A percentile compares a stretch with the other conserved stretches of the same genome.
phyloP scores from a whole-genome alignment of 1,140 invertebrate species.

The Coptotermes formosanus region DNA sequence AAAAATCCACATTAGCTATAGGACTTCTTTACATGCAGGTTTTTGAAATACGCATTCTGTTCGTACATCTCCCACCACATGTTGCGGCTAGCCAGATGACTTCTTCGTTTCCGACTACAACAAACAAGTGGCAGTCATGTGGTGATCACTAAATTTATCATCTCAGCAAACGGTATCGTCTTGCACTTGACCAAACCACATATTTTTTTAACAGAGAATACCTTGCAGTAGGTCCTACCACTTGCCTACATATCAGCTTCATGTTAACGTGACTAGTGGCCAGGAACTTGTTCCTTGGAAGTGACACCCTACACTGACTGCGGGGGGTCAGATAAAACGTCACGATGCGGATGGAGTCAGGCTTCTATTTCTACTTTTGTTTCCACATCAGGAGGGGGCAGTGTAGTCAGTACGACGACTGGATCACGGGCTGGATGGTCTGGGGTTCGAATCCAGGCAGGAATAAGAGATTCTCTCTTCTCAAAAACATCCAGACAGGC shows the following conservation, averaged over 20 bases:
- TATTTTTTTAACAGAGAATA: background rate
- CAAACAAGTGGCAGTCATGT: background rate
- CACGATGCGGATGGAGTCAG: too few species aligned
- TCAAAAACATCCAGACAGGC: too few species aligned
- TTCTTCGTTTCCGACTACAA: background rate
- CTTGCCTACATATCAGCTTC: background rate
- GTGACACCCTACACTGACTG: too few species aligned
- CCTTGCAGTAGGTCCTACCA: background rate
- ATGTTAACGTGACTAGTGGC: background rate
- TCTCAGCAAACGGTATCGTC: background rate
- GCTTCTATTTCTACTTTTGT: too few species aligned
- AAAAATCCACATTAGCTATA: background rate
- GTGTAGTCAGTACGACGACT: too few species aligned
- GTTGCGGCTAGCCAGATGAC: slow-evolving; percentile 7
- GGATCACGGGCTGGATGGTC: too few species aligned
- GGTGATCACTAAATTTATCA: background rate
- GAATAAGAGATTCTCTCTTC: too few species aligned
- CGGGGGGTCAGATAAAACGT: too few species aligned
- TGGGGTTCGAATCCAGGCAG: too few species aligned
- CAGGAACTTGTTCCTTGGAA: background rate
- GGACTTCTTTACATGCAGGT: background rate
- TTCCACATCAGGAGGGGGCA: too few species aligned
- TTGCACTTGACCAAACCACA: background rate
- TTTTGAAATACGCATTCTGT: background rate
- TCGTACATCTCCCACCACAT: background rate